Conservation (phyloP, 35 echinoderm and acorn worm genomes). For the Apostichopus californicus region DNA sequence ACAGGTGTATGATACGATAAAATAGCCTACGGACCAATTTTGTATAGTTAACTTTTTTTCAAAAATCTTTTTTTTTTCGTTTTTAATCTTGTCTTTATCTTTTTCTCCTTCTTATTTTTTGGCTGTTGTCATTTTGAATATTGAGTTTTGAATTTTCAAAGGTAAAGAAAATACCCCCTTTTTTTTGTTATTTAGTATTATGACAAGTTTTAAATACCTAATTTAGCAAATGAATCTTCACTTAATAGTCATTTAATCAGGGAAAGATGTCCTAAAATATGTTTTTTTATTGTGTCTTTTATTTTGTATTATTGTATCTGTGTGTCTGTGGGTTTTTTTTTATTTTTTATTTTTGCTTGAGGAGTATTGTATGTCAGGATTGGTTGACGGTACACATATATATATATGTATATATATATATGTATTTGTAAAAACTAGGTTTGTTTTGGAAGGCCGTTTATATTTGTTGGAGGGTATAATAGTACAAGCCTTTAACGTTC, state of each 20-base stretch:
- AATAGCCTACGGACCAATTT: not conserved
- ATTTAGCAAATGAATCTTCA: slow-evolving; percentile 2
- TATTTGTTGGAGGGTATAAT: too few relatives aligned
- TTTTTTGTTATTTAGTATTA: not conserved
- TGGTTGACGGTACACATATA: too few relatives aligned
- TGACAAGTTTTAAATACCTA: slow-evolving; percentile 1
- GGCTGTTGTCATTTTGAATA: not conserved
- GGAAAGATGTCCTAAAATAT: not conserved
- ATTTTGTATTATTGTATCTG: not conserved
- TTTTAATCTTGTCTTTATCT: not conserved
- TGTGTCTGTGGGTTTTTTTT: not conserved
- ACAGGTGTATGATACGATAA: not conserved
- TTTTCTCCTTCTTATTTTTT: not conserved
- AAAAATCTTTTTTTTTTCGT: not conserved
- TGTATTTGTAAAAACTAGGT: too few relatives aligned
- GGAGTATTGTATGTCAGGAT: not conserved
- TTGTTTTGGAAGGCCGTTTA: too few relatives aligned
- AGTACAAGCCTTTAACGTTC: too few relatives aligned
- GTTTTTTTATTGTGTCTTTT: not conserved
- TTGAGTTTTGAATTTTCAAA: not conserved
- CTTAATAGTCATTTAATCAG: slow-evolving; percentile 17
- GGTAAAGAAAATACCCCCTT: not conserved
- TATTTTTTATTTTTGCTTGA: not conserved
- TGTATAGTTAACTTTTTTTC: too few relatives aligned
- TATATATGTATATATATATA: too few relatives aligned